These are phyloP conservation scores for Idaea dimidiata DNA, from an alignment of 2,888 invertebrate genomes.

Conservation along the genomic window DNA sequence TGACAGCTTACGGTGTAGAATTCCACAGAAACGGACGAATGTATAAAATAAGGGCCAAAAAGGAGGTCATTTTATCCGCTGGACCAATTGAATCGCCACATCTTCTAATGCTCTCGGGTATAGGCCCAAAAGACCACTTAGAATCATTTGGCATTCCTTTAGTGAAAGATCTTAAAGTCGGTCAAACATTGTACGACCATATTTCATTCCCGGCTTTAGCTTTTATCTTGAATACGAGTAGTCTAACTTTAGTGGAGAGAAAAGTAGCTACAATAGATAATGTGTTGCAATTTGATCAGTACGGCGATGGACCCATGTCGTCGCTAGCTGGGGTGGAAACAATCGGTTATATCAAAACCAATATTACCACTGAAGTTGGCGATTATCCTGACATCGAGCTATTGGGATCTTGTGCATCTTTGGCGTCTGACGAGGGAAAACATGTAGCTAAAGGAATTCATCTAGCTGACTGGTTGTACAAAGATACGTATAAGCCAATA, in stretches of 20 bases:
- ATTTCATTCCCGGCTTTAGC: constrained; percentile 80
- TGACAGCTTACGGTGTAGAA: constrained; percentile 62
- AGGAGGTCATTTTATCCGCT: constrained; percentile 83
- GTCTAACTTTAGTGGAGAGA: constrained; percentile 49
- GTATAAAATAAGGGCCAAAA: constrained; percentile 61
- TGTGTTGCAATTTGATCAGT: constrained; percentile 55
- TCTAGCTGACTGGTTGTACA: constrained; percentile 64
- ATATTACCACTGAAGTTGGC: constrained; percentile 72
- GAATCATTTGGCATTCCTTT: constrained; percentile 80
- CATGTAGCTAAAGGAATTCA: constrained; percentile 63
- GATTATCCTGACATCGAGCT: constrained; percentile 85
- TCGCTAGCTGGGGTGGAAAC: constrained; percentile 80
- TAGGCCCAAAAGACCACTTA: constrained; percentile 83
- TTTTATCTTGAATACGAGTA: constrained; percentile 74
- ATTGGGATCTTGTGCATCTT: constrained; percentile 79
- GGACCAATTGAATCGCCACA: constrained; percentile 92
- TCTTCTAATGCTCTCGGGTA: constrained; percentile 84
- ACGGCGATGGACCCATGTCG: constrained; percentile 77
- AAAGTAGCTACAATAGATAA: constrained; percentile 52
- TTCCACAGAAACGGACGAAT: constrained; percentile 67
- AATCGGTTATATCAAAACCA: constrained; percentile 81
- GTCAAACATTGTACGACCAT: constrained; percentile 85
- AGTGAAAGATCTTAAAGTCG: constrained; percentile 83
- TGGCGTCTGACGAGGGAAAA: constrained; percentile 78
- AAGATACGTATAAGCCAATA: constrained; percentile 61